These are phyloP conservation scores for Tachystola acroxantha DNA, from an alignment of 2,888 invertebrate species.

Conservation along the genomic window DNA sequence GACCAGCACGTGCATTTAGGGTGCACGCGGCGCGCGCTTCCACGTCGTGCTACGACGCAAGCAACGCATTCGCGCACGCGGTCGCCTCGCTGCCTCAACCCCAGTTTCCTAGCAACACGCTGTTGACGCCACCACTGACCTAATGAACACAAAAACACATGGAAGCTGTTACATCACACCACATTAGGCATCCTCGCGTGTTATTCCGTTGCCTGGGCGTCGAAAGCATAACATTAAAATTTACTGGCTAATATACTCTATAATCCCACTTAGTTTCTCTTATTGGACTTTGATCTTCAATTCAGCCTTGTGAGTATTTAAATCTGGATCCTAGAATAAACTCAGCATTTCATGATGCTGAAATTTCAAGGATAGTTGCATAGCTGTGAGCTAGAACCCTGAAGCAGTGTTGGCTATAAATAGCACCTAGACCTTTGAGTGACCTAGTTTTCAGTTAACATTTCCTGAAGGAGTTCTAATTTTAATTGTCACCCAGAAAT, in stretches of 20 bases:
- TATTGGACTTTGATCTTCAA: constrained; percentile 23
- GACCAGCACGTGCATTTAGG: constrained; percentile 52
- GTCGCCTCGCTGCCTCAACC: constrained; percentile 35
- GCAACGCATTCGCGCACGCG: constrained; percentile 45
- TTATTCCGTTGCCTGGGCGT: constrained; percentile 53
- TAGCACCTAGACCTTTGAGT: constrained; percentile 51
- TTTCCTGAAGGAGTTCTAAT: constrained; percentile 61
- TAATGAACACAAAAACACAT: constrained; percentile 72
- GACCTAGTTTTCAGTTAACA: constrained; percentile 53
- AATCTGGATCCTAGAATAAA: neutral
- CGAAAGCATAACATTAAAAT: constrained; percentile 42
- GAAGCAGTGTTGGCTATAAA: constrained; percentile 28
- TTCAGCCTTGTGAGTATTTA: constrained; percentile 25
- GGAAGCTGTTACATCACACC: constrained; percentile 65
- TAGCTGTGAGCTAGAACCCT: constrained; percentile 7
- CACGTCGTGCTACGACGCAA: constrained; percentile 55
- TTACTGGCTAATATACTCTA: constrained; percentile 8
- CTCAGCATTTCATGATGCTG: neutral
- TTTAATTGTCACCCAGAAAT: constrained; percentile 52
- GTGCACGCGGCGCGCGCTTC: constrained; percentile 59
- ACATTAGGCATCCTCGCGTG: constrained; percentile 26
- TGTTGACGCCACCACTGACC: constrained; percentile 72
- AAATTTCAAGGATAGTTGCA: no score
- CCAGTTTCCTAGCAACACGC: constrained; percentile 76
- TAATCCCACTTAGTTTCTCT: constrained; percentile 8